Percentiles rank a stretch among this genome's conserved stretches.
These are phyloP conservation scores for Linyphia triangularis DNA, from an alignment of 2,888 invertebrate genomes.

Conservation along the genomic window DNA sequence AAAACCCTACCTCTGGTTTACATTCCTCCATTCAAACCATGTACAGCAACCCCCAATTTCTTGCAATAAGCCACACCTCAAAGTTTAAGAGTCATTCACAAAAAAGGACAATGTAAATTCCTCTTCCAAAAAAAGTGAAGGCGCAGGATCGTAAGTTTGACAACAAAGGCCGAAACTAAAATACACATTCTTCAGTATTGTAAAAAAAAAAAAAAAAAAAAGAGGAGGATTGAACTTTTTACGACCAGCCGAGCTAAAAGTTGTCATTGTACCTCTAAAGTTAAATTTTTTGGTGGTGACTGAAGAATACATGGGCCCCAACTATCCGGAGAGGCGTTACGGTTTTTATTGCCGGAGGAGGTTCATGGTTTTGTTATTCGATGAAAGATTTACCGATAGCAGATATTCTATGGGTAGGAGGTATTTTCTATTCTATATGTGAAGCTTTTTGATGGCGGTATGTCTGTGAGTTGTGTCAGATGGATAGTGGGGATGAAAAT, in stretches of 20 bases:
- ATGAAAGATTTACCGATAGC: no score
- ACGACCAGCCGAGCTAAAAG: neutral
- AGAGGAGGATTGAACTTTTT: neutral
- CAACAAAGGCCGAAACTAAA: neutral
- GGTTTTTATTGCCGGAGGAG: neutral
- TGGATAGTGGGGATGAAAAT: no score
- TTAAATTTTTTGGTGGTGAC: neutral
- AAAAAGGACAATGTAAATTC: neutral
- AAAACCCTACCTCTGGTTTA: neutral
- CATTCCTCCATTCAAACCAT: neutral
- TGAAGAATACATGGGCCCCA: neutral
- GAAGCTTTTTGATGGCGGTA: no score
- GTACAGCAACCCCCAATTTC: neutral
- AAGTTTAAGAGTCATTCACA: neutral
- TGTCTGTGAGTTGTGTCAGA: no score
- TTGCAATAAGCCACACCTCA: neutral
- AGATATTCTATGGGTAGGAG: no score
- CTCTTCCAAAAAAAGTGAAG: neutral
- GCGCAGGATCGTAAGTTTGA: no score
- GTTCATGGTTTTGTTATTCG: neutral
- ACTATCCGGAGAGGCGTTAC: neutral
- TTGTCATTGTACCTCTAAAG: neutral
- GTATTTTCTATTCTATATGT: no score
- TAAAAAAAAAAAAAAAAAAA: no score
- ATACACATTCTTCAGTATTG: neutral